A percentile compares a stretch with the other conserved stretches of the same genome.
Evolutionary conservation across 2,113 vertebrate species (phyloP).

Genomic region (Zingel zingel): DNA sequence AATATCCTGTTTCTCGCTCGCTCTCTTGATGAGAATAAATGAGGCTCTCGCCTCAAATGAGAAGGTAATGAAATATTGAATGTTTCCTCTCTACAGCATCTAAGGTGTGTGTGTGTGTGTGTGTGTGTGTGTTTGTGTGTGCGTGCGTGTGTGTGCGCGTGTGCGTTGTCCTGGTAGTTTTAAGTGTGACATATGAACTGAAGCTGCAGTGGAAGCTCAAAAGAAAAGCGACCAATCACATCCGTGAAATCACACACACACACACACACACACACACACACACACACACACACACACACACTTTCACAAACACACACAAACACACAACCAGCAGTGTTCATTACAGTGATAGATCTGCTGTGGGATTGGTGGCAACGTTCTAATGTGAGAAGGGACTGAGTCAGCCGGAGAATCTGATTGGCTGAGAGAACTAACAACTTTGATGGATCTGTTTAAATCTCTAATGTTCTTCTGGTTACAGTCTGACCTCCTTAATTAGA

Average conservation of each 20-base stretch:
- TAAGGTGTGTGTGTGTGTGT: slow-evolving; percentile 32
- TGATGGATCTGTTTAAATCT: slow-evolving; percentile 11
- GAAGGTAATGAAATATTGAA: slow-evolving; percentile 63
- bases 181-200: slow-evolving; percentile 40
- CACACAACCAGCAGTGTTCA: slow-evolving; percentile 3
- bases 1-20: slow-evolving; percentile 42
- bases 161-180: not conserved
- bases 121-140: slow-evolving; percentile 8
- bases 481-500: slow-evolving; percentile 2
- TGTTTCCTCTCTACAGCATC: slow-evolving; percentile 44
- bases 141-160: not conserved
- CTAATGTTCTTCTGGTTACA: not conserved
- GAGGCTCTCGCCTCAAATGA: slow-evolving; percentile 40
- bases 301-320: not conserved
- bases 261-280: not conserved
- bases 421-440: not conserved
- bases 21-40: slow-evolving; percentile 66
- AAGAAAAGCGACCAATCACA: slow-evolving; percentile 24
- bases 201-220: slow-evolving; percentile 25
- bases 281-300: slow-evolving; percentile 2
- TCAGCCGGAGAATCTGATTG: slow-evolving; percentile 37
- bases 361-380: slow-evolving; percentile 41
- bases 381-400: not conserved
- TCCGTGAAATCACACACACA: not conserved
- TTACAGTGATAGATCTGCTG: slow-evolving; percentile 39